Evolutionary conservation across 2,797 vertebrate species (phyloP).

Genomic region (Lindbergichthys nudifrons): DNA sequence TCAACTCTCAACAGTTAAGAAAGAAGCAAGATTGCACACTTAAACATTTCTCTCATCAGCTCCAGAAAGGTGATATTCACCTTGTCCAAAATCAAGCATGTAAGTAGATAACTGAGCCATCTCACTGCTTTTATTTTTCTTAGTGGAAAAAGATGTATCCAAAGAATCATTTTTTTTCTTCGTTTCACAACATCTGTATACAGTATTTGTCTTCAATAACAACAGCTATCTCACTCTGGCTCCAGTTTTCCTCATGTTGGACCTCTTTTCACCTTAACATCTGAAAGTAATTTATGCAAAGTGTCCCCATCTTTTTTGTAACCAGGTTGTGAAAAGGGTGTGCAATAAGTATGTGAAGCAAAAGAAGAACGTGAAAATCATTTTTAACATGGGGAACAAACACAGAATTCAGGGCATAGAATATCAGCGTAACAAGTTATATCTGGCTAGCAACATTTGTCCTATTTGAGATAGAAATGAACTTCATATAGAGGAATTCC

Average conservation of each 20-base stretch:
- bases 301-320: not conserved
- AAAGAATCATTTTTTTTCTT: too few species aligned
- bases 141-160: too few species aligned
- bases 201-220: slow-evolving; percentile 16
- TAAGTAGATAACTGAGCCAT: not conserved
- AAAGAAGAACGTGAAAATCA: not conserved
- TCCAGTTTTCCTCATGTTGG: slow-evolving; percentile 2
- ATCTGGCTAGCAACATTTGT: slow-evolving; percentile 5
- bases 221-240: slow-evolving; percentile 1
- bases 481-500: too few species aligned
- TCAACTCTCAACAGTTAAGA: too few species aligned
- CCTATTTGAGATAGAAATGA: not conserved
- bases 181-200: too few species aligned
- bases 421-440: not conserved
- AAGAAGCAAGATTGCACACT: too few species aligned
- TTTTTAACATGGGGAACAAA: not conserved
- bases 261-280: slow-evolving; percentile 5
- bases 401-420: not conserved
- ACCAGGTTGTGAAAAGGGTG: not conserved
- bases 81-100: too few species aligned
- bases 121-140: not conserved
- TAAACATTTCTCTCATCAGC: too few species aligned
- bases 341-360: not conserved
- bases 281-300: slow-evolving; percentile 24
- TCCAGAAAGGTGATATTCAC: too few species aligned